Base-by-base conservation (phyloP, 1,140 invertebrate species). In the Leptoteleia sp. region DNA sequence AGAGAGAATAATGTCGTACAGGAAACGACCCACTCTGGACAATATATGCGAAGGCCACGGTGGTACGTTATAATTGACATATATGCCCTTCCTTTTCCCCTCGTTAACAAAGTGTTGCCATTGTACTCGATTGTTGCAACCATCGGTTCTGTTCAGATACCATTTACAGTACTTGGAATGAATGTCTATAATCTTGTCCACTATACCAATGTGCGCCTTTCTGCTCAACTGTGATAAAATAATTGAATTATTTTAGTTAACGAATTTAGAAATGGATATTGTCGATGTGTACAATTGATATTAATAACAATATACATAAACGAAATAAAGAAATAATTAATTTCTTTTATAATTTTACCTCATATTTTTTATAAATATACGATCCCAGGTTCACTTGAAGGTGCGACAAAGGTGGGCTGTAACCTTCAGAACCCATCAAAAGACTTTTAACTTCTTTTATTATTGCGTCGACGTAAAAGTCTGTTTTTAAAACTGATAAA, bases 1-100 rank as follows among this genome's bases (percentile, higher is more conserved):
- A 43, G 94, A 93, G 64, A 97, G 91, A 6, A 98, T 94, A 22
- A 98, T 95, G 48, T 95, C 93, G 82, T 96, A 97, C 0, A 98
- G 90, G 85, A 97, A 97, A 80, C 94, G 94, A 12, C 97, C 97
- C 25, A 95, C 89, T 35, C 90, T 91, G 9, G 87, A 83, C 3
- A 92, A 82, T 6, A 94, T 90, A 68, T 90, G 87, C 3, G 83
- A 77, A 0, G 94, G 93, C 95, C 95, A 97, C 0, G 85, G 82
- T 11, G 91, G 89, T 76, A 93, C 91, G 31, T 89, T 89, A 1
- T 89, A 61, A 75, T 93, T 90, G 89, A 89, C 38, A 76, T 92
- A 90, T 15, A 92, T 89, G 6, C 94, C 93, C 8, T 89, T 86
- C 3, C 90, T 81, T 27, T 89, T 88, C 37, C 91, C 82, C 37